Percentiles rank a stretch among this genome's conserved stretches.
phyloP scores from a whole-genome alignment of 1,140 invertebrate genomes.

The Rhynchophorus ferrugineus region DNA sequence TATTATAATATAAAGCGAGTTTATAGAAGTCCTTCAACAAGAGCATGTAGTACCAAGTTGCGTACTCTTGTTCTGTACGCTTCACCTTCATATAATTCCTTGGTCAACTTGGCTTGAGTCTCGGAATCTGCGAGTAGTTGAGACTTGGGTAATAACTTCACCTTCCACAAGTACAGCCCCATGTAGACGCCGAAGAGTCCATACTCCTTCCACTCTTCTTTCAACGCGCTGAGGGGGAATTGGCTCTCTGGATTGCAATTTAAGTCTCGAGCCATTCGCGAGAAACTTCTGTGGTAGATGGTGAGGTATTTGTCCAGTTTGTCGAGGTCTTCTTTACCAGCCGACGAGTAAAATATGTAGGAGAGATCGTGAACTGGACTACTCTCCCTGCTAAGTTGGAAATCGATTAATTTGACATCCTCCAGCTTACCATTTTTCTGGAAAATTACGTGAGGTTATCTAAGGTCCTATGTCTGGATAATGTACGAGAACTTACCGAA shows the following conservation, averaged over 20 bases:
- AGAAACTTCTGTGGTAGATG: conserved; percentile 47
- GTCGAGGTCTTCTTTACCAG: conserved; percentile 43
- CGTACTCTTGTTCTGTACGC: too few relatives aligned
- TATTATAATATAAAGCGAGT: too few relatives aligned
- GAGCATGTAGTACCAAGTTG: too few relatives aligned
- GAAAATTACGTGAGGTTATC: too few relatives aligned
- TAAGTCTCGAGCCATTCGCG: conserved; percentile 36
- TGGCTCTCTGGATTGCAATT: conserved; percentile 41
- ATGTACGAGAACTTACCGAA: conserved; percentile 24
- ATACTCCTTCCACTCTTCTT: conserved; percentile 37
- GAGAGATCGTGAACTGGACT: conserved; percentile 52
- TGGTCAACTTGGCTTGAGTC: too few relatives aligned
- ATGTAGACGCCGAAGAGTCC: conserved; percentile 32
- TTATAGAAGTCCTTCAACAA: too few relatives aligned
- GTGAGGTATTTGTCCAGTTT: conserved; percentile 44
- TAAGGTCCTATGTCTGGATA: too few relatives aligned
- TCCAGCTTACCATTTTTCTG: conserved; percentile 8
- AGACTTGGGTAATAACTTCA: conserved; percentile 11
- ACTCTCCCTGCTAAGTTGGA: conserved; percentile 47
- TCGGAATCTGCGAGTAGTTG: too few relatives aligned
- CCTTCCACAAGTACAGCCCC: conserved; percentile 9
- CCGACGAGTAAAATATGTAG: conserved; percentile 50
- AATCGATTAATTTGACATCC: conserved; percentile 42
- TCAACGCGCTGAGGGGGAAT: conserved; percentile 40
- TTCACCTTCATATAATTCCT: too few relatives aligned